Evolutionary conservation across 2,797 vertebrate genomes (phyloP).

Genomic region (Falco columbarius): DNA sequence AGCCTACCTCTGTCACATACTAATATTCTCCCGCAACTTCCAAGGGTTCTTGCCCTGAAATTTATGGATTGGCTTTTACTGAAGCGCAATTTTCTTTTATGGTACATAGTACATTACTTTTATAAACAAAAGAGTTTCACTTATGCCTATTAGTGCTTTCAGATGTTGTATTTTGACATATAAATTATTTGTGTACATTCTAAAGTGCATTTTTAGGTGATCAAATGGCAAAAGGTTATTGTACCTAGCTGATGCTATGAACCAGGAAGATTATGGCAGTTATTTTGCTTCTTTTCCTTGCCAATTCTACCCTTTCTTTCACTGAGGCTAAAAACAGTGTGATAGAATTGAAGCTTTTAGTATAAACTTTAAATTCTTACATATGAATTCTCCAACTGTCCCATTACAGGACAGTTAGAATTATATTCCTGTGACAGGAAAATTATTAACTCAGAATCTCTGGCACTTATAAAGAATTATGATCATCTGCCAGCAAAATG

Average conservation of each 20-base stretch:
- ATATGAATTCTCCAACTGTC: slow-evolving; percentile 50
- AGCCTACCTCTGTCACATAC: slow-evolving; percentile 1
- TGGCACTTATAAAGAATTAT: slow-evolving; percentile 65
- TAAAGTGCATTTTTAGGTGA: slow-evolving; percentile 10
- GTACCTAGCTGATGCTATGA: slow-evolving; percentile 1
- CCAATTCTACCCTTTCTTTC: background rate
- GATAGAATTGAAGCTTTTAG: slow-evolving; percentile 47
- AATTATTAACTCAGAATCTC: slow-evolving; percentile 64
- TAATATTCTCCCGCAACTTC: background rate
- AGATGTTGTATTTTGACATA: slow-evolving; percentile 13
- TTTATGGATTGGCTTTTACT: background rate
- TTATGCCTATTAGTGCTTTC: background rate
- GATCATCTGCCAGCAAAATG: slow-evolving; percentile 53
- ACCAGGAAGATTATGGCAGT: background rate
- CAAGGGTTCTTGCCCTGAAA: background rate
- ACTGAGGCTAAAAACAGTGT: background rate
- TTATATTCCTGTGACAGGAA: slow-evolving; percentile 50
- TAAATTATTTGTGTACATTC: slow-evolving; percentile 26
- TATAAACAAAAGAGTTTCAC: slow-evolving; percentile 39
- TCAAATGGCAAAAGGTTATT: background rate
- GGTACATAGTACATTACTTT: background rate
- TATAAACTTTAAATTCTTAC: slow-evolving; percentile 56
- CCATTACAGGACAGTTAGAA: slow-evolving; percentile 43
- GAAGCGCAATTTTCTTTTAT: slow-evolving; percentile 5
- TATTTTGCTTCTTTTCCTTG: slow-evolving; percentile 12